These are phyloP conservation scores for Oryzias melastigma DNA, from an alignment of 2,113 vertebrate species.

Conservation along the genomic window DNA sequence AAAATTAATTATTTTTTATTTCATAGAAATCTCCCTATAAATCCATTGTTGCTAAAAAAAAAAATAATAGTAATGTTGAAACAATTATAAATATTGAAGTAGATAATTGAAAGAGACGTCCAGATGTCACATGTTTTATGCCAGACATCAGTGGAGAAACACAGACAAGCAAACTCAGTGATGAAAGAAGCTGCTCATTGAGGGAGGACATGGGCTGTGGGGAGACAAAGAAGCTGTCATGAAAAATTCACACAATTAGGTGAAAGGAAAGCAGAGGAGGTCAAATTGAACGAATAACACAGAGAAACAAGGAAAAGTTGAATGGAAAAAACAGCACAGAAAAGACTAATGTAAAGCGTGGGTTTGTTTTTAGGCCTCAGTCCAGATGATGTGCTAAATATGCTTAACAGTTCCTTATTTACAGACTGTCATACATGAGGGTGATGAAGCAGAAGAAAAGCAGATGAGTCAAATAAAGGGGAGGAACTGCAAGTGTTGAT, in stretches of 20 bases:
- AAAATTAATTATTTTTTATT: too few species aligned
- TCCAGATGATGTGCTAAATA: conserved; percentile 40
- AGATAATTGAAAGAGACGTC: conserved; percentile 62
- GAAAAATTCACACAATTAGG: conserved; percentile 35
- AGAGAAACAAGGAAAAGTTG: conserved; percentile 4
- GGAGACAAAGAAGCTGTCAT: conserved; percentile 19
- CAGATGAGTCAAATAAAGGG: conserved; percentile 40
- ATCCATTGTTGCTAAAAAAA: too few species aligned
- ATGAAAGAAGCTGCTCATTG: conserved; percentile 51
- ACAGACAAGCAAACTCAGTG: conserved; percentile 5
- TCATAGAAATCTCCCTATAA: too few species aligned
- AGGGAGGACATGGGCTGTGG: conserved; percentile 34
- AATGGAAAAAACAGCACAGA: neutral
- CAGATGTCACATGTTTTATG: conserved; percentile 58
- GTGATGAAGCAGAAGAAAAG: conserved; percentile 29
- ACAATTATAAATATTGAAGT: conserved; percentile 57
- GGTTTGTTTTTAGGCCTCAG: conserved; percentile 40
- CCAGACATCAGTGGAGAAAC: conserved; percentile 58
- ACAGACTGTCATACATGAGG: conserved; percentile 31
- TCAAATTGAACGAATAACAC: conserved; percentile 1
- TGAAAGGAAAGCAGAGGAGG: conserved; percentile 30
- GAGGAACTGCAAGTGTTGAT: conserved; percentile 45
- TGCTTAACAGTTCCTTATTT: conserved; percentile 39
- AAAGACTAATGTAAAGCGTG: conserved; percentile 15
- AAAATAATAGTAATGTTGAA: conserved; percentile 17